A percentile compares a stretch with the other conserved stretches of the same genome.
These are phyloP conservation scores for Limnephilus lunatus DNA, from an alignment of 2,888 invertebrate genomes.

Conservation along the genomic window DNA sequence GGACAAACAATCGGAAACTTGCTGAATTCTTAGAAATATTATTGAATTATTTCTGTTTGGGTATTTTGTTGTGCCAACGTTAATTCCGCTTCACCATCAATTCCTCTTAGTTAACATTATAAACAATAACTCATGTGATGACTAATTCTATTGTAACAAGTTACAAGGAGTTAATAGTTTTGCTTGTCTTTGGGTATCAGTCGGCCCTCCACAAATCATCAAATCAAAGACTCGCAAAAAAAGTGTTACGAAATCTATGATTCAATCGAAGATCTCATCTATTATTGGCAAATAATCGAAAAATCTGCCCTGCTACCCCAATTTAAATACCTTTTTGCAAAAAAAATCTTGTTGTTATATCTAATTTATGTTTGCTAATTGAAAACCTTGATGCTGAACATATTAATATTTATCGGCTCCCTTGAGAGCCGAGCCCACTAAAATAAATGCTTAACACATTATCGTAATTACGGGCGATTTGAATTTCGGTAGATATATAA, in stretches of 20 bases:
- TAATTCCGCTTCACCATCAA: neutral
- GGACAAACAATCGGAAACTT: constrained; percentile 22
- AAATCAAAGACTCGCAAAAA: too few relatives aligned
- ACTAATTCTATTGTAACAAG: neutral
- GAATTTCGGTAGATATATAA: too few relatives aligned
- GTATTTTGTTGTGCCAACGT: constrained; percentile 15
- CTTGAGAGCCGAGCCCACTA: neutral
- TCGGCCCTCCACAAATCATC: neutral
- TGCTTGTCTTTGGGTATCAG: neutral
- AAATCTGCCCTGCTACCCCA: too few relatives aligned
- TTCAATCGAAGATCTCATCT: too few relatives aligned
- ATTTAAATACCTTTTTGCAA: too few relatives aligned
- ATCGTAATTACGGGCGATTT: too few relatives aligned
- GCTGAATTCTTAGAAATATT: constrained; percentile 31
- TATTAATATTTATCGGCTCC: neutral
- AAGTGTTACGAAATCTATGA: neutral
- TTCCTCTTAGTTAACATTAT: neutral
- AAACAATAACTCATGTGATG: neutral
- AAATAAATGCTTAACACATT: neutral
- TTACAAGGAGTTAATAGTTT: neutral
- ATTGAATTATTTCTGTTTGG: constrained; percentile 28
- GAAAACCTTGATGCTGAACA: neutral
- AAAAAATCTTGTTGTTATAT: neutral
- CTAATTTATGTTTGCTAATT: neutral
- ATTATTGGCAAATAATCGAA: neutral